Evolutionary conservation across 2,888 invertebrate species (phyloP).

Genomic region (Hydraecia micacea): DNA sequence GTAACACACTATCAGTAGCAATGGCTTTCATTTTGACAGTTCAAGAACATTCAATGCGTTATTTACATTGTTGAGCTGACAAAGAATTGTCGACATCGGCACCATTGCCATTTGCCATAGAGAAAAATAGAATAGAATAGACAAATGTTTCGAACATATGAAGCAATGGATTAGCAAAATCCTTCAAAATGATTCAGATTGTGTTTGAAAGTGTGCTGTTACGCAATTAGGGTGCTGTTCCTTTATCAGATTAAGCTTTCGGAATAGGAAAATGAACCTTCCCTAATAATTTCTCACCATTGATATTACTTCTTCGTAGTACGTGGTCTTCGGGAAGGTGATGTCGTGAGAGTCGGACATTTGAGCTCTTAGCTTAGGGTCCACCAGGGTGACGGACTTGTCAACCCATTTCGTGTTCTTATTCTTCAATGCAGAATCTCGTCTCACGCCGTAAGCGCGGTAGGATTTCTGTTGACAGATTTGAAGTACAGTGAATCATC

Average conservation of each 20-base stretch:
- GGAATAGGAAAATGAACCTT: not conserved
- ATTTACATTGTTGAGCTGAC: too few relatives aligned
- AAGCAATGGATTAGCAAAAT: too few relatives aligned
- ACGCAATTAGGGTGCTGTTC: too few relatives aligned
- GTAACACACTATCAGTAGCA: too few relatives aligned
- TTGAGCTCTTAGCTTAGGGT: not conserved
- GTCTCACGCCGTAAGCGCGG: conserved; percentile 69
- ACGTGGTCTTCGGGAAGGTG: not conserved
- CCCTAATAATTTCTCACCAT: conserved; percentile 5
- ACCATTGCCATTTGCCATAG: too few relatives aligned
- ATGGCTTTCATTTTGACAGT: too few relatives aligned
- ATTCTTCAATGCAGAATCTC: conserved; percentile 4
- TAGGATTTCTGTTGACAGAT: conserved; percentile 67
- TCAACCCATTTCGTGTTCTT: not conserved
- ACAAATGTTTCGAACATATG: too few relatives aligned
- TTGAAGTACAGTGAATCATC: not conserved
- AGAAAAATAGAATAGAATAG: too few relatives aligned
- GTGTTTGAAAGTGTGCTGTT: too few relatives aligned
- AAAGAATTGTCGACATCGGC: too few relatives aligned
- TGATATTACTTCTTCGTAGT: conserved; percentile 5
- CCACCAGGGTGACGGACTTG: conserved; percentile 26
- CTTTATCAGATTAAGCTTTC: not conserved
- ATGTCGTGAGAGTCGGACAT: not conserved
- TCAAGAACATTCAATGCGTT: too few relatives aligned
- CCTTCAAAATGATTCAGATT: too few relatives aligned